These are phyloP conservation scores for Hemaris fuciformis DNA, from an alignment of 2,888 invertebrate species.

Conservation along the genomic window DNA sequence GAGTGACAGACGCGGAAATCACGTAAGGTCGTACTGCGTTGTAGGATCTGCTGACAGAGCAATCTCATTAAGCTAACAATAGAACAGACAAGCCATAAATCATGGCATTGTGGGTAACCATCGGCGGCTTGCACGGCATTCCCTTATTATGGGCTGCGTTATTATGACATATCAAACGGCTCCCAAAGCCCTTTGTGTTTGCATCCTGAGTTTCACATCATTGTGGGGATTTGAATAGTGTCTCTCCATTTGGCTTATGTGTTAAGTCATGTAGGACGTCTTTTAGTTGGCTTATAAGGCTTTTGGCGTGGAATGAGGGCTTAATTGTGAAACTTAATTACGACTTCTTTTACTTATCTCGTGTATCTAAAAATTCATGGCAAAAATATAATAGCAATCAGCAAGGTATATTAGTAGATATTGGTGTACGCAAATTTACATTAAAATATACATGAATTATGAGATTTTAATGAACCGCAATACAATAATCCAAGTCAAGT, in stretches of 20 bases:
- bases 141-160: constrained; percentile 44
- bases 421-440: too few species aligned
- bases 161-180: constrained; percentile 49
- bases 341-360: too few species aligned
- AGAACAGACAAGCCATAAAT: constrained; percentile 62
- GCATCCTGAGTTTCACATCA: neutral
- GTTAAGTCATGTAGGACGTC: too few species aligned
- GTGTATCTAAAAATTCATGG: too few species aligned
- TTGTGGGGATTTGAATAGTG: neutral
- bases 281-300: too few species aligned
- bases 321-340: too few species aligned
- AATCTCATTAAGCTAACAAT: constrained; percentile 71
- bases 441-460: too few species aligned
- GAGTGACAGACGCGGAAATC: constrained; percentile 26
- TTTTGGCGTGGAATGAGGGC: too few species aligned
- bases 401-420: too few species aligned
- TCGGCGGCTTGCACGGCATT: constrained; percentile 42
- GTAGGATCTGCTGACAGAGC: constrained; percentile 54
- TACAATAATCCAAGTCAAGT: too few species aligned
- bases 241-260: neutral
- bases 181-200: constrained; percentile 23
- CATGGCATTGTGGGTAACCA: constrained; percentile 62
- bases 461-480: too few species aligned
- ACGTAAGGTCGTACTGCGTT: constrained; percentile 38
- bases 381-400: too few species aligned